Base-by-base conservation (phyloP, 2,888 invertebrate species). In the Erpobdella octoculata region DNA sequence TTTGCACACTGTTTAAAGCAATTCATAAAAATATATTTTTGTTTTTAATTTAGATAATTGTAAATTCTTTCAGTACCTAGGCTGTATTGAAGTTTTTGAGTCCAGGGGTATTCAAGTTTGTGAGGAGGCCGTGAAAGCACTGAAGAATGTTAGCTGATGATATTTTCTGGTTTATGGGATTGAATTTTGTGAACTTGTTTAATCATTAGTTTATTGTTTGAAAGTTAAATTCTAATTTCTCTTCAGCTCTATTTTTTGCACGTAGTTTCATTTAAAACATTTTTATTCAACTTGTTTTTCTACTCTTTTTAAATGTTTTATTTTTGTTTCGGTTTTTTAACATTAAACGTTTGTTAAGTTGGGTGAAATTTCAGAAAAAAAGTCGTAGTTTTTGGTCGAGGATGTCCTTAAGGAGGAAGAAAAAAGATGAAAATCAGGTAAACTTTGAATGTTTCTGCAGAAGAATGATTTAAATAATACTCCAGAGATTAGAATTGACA, bases 81-180 rank as follows among this genome's bases (percentile, higher is more conserved):
- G 98, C 76, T 95, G 96, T 84, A 94, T 97, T 65, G 98, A 98
- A 86, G 98, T 99, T 48, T 97, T 93, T 85, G 98, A 98, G 86
- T 96, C 96, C 9, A 88, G 98, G 81, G 98, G 98, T 67, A 98
- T 98, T 95, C 93, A 95, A 85, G 93, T 97, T 74, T 98, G 98
- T 86, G 98, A 98, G 84, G 96, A 96, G 84, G 98, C 98, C 68
- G 88, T 98, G 75, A 97, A 96, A 87, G 92, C 93, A 76, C 88
- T 98, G 75, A 88, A 82, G 78, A 76, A 77, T 87, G 94, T 94
- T 84, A 88, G 90, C 78, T 53, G n/a, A 28, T 21, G n/a, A 8
- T 3, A n/a, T 21, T 28, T 28, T 1, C 6, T 37, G 8, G n/a
- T 38, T 37, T 37, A 33, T 66, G 21, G 41, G 12, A 35, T 62